These are phyloP conservation scores for Chaetophractus vellerosus DNA, from an alignment of 2,797 vertebrate genomes.

Conservation along the genomic window DNA sequence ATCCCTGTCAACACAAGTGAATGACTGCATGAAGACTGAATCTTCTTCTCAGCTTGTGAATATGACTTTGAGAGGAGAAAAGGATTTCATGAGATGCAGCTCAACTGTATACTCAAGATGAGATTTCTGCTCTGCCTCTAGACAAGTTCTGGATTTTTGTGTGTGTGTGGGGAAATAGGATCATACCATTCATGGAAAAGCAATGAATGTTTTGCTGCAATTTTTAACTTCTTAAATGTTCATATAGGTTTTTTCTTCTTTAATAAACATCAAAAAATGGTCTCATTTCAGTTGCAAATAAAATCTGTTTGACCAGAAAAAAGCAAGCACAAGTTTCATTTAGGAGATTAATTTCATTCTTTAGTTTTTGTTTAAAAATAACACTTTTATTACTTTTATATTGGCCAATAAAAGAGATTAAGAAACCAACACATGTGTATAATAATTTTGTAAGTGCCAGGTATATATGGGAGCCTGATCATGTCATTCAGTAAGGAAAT, in stretches of 20 bases:
- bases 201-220: background rate
- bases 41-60: background rate
- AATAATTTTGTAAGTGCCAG: background rate
- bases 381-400: background rate
- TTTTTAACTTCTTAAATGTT: conserved; percentile 2
- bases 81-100: background rate
- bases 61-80: background rate
- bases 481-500: background rate
- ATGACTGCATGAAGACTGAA: background rate
- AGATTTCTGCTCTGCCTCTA: background rate
- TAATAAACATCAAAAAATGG: conserved; percentile 4
- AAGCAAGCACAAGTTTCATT: background rate
- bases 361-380: conserved; percentile 46
- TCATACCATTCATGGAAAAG: background rate
- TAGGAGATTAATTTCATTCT: background rate
- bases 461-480: background rate
- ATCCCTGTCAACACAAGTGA: background rate
- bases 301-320: background rate
- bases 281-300: conserved; percentile 42
- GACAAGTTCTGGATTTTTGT: background rate
- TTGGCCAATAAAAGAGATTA: background rate
- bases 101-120: background rate
- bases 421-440: background rate
- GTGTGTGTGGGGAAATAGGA: background rate
- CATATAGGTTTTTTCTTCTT: background rate